A percentile compares a stretch with the other conserved stretches of the same genome.
Evolutionary conservation across 2,113 vertebrate species (phyloP).

Genomic region (Centrocercus urophasianus): DNA sequence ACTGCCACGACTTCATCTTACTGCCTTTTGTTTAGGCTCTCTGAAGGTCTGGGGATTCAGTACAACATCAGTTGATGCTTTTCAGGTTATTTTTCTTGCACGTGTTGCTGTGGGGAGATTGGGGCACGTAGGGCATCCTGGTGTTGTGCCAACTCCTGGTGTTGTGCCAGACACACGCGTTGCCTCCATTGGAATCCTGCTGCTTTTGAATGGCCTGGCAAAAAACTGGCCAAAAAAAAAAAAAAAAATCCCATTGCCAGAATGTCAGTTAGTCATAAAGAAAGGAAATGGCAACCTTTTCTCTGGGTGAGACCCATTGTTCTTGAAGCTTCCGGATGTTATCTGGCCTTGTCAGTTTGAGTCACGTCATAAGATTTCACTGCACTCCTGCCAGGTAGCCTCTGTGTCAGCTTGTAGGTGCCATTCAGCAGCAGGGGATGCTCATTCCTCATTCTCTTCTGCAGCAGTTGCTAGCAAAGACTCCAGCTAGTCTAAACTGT

Average conservation of each 20-base stretch:
- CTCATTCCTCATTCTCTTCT: not conserved
- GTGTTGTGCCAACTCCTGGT: not conserved
- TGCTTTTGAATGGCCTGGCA: not conserved
- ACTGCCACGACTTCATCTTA: not conserved
- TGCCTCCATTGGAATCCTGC: not conserved
- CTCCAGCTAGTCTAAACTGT: not conserved
- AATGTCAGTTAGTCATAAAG: not conserved
- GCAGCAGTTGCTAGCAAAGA: not conserved
- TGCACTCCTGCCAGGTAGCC: not conserved
- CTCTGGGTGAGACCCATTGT: not conserved
- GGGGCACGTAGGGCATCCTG: not conserved
- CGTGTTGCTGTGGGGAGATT: not conserved
- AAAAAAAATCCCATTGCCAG: not conserved
- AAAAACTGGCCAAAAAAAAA: not conserved
- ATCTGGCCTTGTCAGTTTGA: not conserved
- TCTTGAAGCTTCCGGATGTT: not conserved
- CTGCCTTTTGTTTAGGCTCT: not conserved
- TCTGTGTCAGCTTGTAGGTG: not conserved
- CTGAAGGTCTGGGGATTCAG: not conserved
- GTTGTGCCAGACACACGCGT: accelerated
- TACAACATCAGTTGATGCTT: not conserved
- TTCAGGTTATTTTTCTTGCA: not conserved
- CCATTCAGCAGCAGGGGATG: not conserved
- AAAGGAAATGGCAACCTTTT: not conserved
- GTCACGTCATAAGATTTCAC: not conserved